Evolutionary conservation across 2,888 invertebrate genomes (phyloP), one percentile per base, ranked within the genome.

Genomic region (Catotricha subobsoleta): DNA sequence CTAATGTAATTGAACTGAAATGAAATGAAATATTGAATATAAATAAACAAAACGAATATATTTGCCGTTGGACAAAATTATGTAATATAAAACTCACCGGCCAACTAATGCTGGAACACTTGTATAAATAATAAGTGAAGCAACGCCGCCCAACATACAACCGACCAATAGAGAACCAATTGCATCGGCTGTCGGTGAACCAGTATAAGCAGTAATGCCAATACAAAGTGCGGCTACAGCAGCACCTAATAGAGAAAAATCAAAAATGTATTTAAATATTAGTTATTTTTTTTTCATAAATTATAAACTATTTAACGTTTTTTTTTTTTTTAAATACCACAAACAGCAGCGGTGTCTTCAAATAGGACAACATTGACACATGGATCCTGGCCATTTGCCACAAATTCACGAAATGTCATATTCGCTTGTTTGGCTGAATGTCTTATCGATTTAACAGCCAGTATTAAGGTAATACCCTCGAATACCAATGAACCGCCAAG

Each of bases 321-420:
- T n/a, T n/a, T n/a, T n/a, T n/a, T n/a, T n/a, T n/a, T n/a, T n/a
- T n/a, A n/a, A n/a, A n/a, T 88, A 31, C 98, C 95, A 2, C 83
- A 63, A 16, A 97, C 92, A 1, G 97, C 95, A 4, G 95, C 97
- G 42, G 84, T 74, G 62, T 98, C 98, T 67, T 99, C 98, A 51
- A 95, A 68, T 19, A 99, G 67, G 7, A 99, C 95, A 27, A 99
- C 98, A 60, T 92, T 97, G 15, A 97, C 87, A 38, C 90, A 91
- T 0, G 98, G 98, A 66, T 99, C 97, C 49, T 86, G 82, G 19
- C 91, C 88, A 43, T 82, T 74, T 48, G 80, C 65, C 43, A 97
- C 90, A 87, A 52, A 3, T 57, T 58, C 43, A 45, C 51, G 49
- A 45, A 95, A 74, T 12, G 76, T 66, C 66, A 87, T 76, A 41